Evolutionary conservation across 2,888 invertebrate species (phyloP).

Genomic region (Ptychoptera contaminata): DNA sequence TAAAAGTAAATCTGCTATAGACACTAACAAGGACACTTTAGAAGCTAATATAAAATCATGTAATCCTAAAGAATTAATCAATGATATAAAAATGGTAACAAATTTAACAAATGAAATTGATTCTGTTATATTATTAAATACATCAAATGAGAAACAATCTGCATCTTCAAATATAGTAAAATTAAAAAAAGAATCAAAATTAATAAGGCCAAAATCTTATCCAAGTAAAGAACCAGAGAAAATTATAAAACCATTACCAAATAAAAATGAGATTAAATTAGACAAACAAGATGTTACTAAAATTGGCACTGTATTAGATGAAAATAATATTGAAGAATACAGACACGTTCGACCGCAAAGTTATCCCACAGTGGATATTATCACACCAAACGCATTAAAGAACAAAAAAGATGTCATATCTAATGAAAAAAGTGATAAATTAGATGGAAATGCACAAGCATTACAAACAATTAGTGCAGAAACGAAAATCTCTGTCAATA

Average conservation of each 20-base stretch:
- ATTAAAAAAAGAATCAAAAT: conserved; percentile 30
- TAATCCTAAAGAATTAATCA: conserved; percentile 9
- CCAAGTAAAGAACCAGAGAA: conserved; percentile 31
- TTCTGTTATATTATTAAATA: conserved; percentile 17
- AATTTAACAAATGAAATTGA: conserved; percentile 18
- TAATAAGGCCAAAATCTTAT: conserved; percentile 40
- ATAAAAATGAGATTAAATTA: conserved; percentile 6
- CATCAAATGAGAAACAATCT: conserved; percentile 21
- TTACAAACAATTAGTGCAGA: background rate
- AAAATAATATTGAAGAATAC: background rate
- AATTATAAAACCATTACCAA: conserved; percentile 9
- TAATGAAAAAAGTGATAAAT: conserved; percentile 9
- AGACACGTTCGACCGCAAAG: conserved; percentile 39
- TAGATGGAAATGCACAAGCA: conserved; percentile 16
- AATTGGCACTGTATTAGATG: no score
- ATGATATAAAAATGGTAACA: conserved; percentile 22
- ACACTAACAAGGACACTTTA: no score
- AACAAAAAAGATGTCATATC: conserved; percentile 21
- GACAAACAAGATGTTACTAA: no score
- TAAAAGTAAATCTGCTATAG: no score
- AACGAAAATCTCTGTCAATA: background rate
- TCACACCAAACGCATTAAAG: conserved; percentile 26
- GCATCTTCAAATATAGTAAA: conserved; percentile 28
- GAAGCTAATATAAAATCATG: no score
- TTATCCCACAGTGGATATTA: conserved; percentile 34